Evolutionary conservation across 1,140 invertebrate species (phyloP), one percentile per base, ranked within the genome.

Genomic region (Drosophila elegans): DNA sequence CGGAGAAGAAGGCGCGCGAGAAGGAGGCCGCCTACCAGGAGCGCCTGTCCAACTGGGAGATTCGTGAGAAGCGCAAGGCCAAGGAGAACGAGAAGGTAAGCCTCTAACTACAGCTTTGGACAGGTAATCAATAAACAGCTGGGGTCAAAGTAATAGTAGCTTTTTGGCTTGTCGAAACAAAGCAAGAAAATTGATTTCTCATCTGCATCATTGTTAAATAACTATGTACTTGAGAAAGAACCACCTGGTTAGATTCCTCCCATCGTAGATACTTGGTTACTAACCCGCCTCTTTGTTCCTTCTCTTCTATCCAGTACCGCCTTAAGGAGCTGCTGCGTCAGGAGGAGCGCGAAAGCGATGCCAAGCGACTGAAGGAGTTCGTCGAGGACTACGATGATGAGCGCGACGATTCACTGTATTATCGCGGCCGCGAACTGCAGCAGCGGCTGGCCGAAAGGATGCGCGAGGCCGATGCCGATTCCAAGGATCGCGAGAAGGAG

Each of bases 301-400:
- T 16, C 29, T 34, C 6, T n/a, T 6, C 3, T n/a, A 25, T 27
- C 5, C 4, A 90, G 89, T 97, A 98, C 92, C 94, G 95, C 46
- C 96, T 98, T 78, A 96, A 97, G 81, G 97, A 98, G 90, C 94
- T 96, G 32, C 93, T 96, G 62, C 96, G 96, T 82, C 96, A 97
- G 89, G 96, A 97, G 77, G 97, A 98, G 90, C 93, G 97, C 63
- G 95, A 97, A 90, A 95, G 95, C 68, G 98, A 99, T 93, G 98
- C 98, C 0, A 97, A 98, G 93, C 94, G 97, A 42, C 94, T 99
- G 11, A 98, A 98, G 93, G 98, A 99, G 93, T 99, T 99, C 92
- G 94, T 99, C 9, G 98, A 99, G 93, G 98, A 99, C 93, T 99
- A 99, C 92, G 98, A 99, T 93, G 98, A 99, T 93, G 98, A 99